Base-by-base conservation (phyloP, 2,797 vertebrate genomes). In the Muscicapa striata region DNA sequence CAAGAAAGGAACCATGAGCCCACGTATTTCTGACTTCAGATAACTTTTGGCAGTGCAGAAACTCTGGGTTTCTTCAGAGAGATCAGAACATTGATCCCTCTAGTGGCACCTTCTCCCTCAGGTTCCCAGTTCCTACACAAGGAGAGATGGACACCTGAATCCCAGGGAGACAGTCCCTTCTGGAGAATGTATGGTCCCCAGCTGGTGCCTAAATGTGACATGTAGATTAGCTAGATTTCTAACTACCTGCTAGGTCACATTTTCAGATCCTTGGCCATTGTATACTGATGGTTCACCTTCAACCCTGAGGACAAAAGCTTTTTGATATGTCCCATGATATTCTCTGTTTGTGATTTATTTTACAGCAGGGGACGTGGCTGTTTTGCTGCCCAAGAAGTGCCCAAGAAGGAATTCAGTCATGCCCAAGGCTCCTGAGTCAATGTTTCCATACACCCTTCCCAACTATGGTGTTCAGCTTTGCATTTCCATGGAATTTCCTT, bases 381-480 rank as follows among this genome's bases (percentile, higher is more conserved):
- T 43, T 30, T 15, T 29, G 2, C 17, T 36, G 36, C 19, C 30
- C 22, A 10, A 1, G 2, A 10, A 21, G 6, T 4, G 5, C 7
- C 38, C 38, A 11, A 46, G 18, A 1, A 0, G 11, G 15, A 49
- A 58, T 0, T 0, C 10, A 67, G 18, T 26, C 41, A 23, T 0
- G 0, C 13, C 6, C 32, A 19, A 1, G 0, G 19, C 21, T 64
- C 32, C 34, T 10, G 8, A 38, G 12, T 10, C 3, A 40, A 41
- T 0, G 0, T n/a, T 80, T 88, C 24, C 36, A 15, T 13, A 29
- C 4, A 4, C 1, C 0, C 2, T 45, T 38, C 10, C 7, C 23
- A 5, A 23, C 40, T 20, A 6, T 4, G 6, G 6, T 2, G 1
- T 26, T 58, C 34, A 34, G 34, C 34, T 34, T 34, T 46, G 18